These are phyloP conservation scores for Microplitis deprimator DNA, from an alignment of 2,888 invertebrate species.

Conservation along the genomic window DNA sequence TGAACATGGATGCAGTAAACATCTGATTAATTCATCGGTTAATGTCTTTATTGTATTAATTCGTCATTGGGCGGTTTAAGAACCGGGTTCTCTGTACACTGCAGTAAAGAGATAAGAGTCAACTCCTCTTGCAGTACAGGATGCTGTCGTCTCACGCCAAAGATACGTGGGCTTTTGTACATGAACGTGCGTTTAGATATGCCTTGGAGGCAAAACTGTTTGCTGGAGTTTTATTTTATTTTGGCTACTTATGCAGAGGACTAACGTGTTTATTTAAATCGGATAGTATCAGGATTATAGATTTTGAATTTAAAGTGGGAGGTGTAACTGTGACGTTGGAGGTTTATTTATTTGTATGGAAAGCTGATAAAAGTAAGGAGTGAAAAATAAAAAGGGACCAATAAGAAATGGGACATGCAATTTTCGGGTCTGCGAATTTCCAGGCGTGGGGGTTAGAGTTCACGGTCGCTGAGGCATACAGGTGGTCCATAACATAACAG, in stretches of 20 bases:
- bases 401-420: slow-evolving; percentile 2
- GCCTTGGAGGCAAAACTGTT: slow-evolving; percentile 26
- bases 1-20: slow-evolving; percentile 52
- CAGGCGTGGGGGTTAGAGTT: slow-evolving; percentile 53
- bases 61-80: slow-evolving; percentile 47
- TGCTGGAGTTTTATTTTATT: slow-evolving; percentile 29
- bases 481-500: slow-evolving; percentile 72
- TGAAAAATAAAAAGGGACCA: neutral
- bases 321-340: neutral
- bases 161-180: slow-evolving; percentile 44
- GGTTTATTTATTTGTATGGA: slow-evolving; percentile 6
- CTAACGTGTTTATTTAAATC: neutral
- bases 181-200: slow-evolving; percentile 24
- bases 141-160: too few relatives aligned
- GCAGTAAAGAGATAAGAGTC: slow-evolving; percentile 53
- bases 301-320: neutral
- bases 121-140: slow-evolving; percentile 48
- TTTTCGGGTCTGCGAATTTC: slow-evolving; percentile 30
- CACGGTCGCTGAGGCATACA: slow-evolving; percentile 70
- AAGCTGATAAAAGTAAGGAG: slow-evolving; percentile 26
- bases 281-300: neutral
- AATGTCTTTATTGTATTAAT: slow-evolving; percentile 70
- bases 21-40: slow-evolving; percentile 68
- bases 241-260: slow-evolving; percentile 10
- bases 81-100: slow-evolving; percentile 33